Conservation (phyloP, 2,888 invertebrate genomes). For the Drosophila dives region DNA sequence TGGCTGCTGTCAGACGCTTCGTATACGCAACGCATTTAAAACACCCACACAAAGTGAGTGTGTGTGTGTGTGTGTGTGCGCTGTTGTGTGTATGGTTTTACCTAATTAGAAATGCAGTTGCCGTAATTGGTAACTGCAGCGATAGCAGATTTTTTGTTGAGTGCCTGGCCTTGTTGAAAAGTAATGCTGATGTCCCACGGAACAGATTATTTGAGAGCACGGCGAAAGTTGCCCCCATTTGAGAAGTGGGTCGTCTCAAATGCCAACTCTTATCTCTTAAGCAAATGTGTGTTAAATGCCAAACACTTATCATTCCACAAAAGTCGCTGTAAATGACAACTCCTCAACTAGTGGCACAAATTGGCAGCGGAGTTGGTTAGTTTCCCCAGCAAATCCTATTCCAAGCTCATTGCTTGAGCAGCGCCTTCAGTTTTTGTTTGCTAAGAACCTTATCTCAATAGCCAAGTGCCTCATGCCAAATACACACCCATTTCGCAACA, state of each 20-base stretch:
- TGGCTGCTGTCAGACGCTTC: slow-evolving; percentile 37
- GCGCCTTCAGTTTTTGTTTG: not conserved
- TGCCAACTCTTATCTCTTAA: not conserved
- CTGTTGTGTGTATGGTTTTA: slow-evolving; percentile 11
- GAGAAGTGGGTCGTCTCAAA: not conserved
- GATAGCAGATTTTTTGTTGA: slow-evolving; percentile 32
- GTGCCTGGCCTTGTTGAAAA: slow-evolving; percentile 1
- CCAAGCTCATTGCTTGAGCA: not conserved
- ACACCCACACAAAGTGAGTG: not conserved
- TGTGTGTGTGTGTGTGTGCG: not conserved
- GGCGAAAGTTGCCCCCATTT: not conserved
- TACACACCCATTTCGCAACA: slow-evolving; percentile 37
- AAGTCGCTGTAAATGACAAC: not conserved
- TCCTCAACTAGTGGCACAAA: not conserved
- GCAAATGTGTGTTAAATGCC: not conserved
- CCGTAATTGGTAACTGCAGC: slow-evolving; percentile 60
- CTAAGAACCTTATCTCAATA: not conserved
- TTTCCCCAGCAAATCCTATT: too few species aligned
- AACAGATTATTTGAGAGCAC: slow-evolving; percentile 4
- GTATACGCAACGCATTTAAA: slow-evolving; percentile 46
- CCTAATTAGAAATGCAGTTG: slow-evolving; percentile 63
- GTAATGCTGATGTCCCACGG: not conserved
- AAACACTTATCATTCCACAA: not conserved
- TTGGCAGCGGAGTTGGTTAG: not conserved
- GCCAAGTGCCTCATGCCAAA: slow-evolving; percentile 43